Base-by-base conservation (phyloP, 1,140 invertebrate genomes). In the Pseudomyrmex dendroicus region DNA sequence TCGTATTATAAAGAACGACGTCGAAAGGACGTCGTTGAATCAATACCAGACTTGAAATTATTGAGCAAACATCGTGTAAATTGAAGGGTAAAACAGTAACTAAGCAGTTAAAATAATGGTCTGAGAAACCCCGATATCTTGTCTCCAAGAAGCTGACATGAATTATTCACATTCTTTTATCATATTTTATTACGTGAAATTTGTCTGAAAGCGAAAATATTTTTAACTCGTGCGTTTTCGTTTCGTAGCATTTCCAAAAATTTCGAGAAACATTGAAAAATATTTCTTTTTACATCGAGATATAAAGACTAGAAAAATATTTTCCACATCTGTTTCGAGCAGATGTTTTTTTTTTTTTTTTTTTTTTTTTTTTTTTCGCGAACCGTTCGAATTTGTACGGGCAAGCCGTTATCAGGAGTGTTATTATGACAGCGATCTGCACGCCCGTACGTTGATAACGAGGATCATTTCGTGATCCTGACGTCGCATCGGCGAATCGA, bases 401-500 rank as follows among this genome's bases (percentile, higher is more conserved):
- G 56, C 7, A n/a, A 59, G 9, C 44, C 66, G 54, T 70, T 68
- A 78, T 78, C 52, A 35, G 12, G 1, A 25, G 25, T 44, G 54
- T 61, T 80, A 61, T 80, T 70, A 61, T 48, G 76, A 70, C 66
- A 70, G 76, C 22, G 67, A n/a, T 15, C 64, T 22, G 44, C 22
- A 52, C 50, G 3, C 35, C 2, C 76, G 44, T 25, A 59, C 48
- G 22, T 67, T 83, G 86, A 87, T 87, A 86, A 86, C 74, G 57
- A 83, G 77, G 66, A 35, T 35, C 46, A 59, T 66, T 62, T n/a
- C 72, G 66, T 61, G 59, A 63, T 72, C 48, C 59, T 52, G 61
- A 70, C 70, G 76, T 70, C 54, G 61, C 44, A 46, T 57, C 64
- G 62, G 84, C 35, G 35, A 13, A 88, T 88, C 86, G 86, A 57